Conservation (phyloP, 1,140 invertebrate species). For the Sycobia sp. region DNA sequence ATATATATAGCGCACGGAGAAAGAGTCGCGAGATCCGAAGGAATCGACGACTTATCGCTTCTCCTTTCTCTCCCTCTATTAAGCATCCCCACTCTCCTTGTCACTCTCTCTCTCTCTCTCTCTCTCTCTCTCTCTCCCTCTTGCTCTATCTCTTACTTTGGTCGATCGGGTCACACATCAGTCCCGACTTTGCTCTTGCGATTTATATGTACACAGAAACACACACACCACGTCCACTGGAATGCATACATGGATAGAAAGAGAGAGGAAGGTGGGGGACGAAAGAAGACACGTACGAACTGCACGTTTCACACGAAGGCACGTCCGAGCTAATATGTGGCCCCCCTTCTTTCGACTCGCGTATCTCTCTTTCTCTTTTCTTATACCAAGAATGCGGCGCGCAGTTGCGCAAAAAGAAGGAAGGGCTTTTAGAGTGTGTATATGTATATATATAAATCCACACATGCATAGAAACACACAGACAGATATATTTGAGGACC, state of each 20-base stretch:
- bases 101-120: too few relatives aligned
- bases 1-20: constrained; percentile 22
- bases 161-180: constrained; percentile 33
- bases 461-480: too few relatives aligned
- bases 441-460: not conserved
- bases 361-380: too few relatives aligned
- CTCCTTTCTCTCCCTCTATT: constrained; percentile 34
- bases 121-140: too few relatives aligned
- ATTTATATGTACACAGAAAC: constrained; percentile 26
- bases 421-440: not conserved
- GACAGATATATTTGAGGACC: too few relatives aligned
- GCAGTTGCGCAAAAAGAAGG: constrained; percentile 23
- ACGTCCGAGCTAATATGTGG: constrained; percentile 1
- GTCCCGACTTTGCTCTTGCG: not conserved
- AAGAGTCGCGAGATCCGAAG: constrained; percentile 23
- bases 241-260: constrained; percentile 20
- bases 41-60: constrained; percentile 36
- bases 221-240: constrained; percentile 24
- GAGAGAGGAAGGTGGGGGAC: not conserved
- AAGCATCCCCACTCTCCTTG: constrained; percentile 2
- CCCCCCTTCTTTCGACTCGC: not conserved
- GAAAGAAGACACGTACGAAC: not conserved
- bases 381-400: not conserved
- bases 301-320: constrained; percentile 21
- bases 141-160: not conserved